These are phyloP conservation scores for Acanthopleura granulata DNA, from an alignment of 2,888 invertebrate species.

Conservation along the genomic window DNA sequence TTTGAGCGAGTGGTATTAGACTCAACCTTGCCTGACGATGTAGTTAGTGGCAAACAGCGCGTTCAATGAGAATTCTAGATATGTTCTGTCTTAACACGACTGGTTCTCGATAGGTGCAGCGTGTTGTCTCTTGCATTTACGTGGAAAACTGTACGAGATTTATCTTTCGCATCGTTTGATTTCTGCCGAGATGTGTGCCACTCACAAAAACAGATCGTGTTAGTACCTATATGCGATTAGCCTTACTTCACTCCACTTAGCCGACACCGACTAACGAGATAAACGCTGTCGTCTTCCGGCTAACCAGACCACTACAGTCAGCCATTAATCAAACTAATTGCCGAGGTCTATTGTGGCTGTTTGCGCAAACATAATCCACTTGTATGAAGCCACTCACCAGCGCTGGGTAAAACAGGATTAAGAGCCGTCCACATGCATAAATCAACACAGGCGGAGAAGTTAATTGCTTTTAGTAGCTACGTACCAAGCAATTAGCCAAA, in stretches of 20 bases:
- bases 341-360: not conserved
- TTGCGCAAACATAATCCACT: constrained; percentile 10
- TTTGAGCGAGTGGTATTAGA: too few species aligned
- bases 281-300: not conserved
- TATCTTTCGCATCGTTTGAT: not conserved
- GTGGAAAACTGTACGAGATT: not conserved
- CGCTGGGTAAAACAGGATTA: not conserved
- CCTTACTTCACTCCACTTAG: constrained; percentile 4
- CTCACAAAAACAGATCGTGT: not conserved
- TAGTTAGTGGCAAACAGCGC: too few species aligned
- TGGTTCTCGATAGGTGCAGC: too few species aligned
- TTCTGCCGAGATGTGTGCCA: not conserved
- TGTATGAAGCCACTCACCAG: not conserved
- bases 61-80: too few species aligned
- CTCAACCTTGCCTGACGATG: too few species aligned
- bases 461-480: not conserved
- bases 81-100: too few species aligned
- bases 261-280: not conserved
- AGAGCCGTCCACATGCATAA: not conserved
- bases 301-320: not conserved
- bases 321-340: constrained; percentile 8
- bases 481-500: not conserved
- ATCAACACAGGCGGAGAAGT: constrained; percentile 5
- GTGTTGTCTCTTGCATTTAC: too few species aligned
- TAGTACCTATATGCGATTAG: constrained; percentile 1